Percentiles rank a stretch among this genome's conserved stretches.
phyloP scores from a whole-genome alignment of 2,888 invertebrate species.

The Epinotia ramella region DNA sequence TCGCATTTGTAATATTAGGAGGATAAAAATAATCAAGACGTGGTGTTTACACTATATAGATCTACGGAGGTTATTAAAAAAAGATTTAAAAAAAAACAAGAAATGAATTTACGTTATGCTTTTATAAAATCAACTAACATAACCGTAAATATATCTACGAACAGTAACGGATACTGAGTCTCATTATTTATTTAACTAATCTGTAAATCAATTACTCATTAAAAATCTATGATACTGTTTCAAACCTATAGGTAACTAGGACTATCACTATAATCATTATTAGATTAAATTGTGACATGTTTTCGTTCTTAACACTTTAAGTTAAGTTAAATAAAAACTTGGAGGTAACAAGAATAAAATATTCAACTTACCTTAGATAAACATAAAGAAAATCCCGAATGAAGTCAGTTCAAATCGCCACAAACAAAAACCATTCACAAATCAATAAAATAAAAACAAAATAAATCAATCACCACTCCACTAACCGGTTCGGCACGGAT shows the following conservation, averaged over 20 bases:
- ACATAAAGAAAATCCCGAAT: constrained; percentile 17
- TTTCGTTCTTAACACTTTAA: background rate
- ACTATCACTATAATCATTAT: background rate
- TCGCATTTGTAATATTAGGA: too few species aligned
- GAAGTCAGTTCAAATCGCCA: constrained; percentile 29
- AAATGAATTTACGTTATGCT: too few species aligned
- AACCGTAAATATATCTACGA: too few species aligned
- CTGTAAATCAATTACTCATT: background rate
- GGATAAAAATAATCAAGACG: too few species aligned
- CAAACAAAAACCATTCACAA: constrained; percentile 35
- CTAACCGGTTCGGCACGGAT: constrained; percentile 22
- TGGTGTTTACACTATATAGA: too few species aligned
- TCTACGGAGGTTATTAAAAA: too few species aligned
- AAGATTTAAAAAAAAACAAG: too few species aligned
- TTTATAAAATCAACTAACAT: too few species aligned
- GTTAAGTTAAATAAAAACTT: background rate
- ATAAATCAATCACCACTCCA: constrained; percentile 18
- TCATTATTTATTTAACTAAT: too few species aligned
- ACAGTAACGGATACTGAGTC: too few species aligned
- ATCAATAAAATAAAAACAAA: constrained; percentile 13
- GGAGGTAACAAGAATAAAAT: background rate
- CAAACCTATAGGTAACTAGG: background rate
- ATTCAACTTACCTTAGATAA: constrained; percentile 32
- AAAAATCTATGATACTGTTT: background rate
- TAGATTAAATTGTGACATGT: background rate